These are phyloP conservation scores for Phorcus lineatus DNA, from an alignment of 2,888 invertebrate genomes.

Conservation along the genomic window DNA sequence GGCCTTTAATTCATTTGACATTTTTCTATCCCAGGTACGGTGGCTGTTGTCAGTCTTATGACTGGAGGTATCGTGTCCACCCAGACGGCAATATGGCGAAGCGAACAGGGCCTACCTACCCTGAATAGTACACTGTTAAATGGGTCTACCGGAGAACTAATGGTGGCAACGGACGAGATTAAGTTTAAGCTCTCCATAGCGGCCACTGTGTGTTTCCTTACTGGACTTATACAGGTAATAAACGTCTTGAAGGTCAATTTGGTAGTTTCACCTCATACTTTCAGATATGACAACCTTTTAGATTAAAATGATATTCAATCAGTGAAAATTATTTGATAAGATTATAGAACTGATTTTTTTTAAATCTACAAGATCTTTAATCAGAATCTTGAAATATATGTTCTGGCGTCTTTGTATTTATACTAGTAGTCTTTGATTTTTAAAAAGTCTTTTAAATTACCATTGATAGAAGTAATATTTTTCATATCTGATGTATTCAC, in stretches of 20 bases:
- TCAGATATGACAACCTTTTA: too few species aligned
- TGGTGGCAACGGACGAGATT: slow-evolving; percentile 30
- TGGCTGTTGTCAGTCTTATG: slow-evolving; percentile 72
- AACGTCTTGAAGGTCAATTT: not conserved
- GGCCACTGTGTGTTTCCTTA: slow-evolving; percentile 54
- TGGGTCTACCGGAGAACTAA: not conserved
- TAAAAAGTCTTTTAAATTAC: too few species aligned
- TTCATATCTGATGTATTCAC: too few species aligned
- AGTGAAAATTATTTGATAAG: too few species aligned
- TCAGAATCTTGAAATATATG: too few species aligned
- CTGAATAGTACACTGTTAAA: slow-evolving; percentile 18
- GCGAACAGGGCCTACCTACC: slow-evolving; percentile 6
- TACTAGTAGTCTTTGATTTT: too few species aligned
- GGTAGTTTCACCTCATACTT: too few species aligned
- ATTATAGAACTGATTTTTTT: too few species aligned
- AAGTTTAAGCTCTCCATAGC: slow-evolving; percentile 76
- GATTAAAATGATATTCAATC: too few species aligned
- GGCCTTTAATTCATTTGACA: not conserved
- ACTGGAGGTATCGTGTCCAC: slow-evolving; percentile 63
- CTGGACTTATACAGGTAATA: slow-evolving; percentile 56
- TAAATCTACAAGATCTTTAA: too few species aligned
- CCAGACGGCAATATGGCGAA: slow-evolving; percentile 34
- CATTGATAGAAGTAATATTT: too few species aligned
- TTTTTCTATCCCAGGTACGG: slow-evolving; percentile 63
- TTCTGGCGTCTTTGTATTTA: too few species aligned